A percentile compares a stretch with the other conserved stretches of the same genome.
These are phyloP conservation scores for Drosophila carrolli DNA, from an alignment of 1,140 invertebrate genomes.

Conservation along the genomic window DNA sequence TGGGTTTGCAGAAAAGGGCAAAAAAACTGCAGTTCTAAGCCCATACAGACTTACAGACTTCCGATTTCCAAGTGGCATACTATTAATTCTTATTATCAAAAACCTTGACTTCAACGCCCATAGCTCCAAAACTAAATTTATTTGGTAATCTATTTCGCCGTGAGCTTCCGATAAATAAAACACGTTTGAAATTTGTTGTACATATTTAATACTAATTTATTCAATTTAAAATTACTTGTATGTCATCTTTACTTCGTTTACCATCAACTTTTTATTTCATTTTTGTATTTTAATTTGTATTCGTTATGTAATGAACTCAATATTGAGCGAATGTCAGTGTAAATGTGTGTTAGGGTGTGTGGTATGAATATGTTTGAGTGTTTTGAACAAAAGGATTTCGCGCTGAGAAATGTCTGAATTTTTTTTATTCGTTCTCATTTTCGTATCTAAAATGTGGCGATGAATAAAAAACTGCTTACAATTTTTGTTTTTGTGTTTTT, in stretches of 20 bases:
- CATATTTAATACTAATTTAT: constrained; percentile 83
- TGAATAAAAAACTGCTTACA: constrained; percentile 76
- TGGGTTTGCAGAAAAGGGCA: no score
- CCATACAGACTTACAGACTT: no score
- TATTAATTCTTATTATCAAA: no score
- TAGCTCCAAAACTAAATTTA: no score
- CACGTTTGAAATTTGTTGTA: constrained; percentile 62
- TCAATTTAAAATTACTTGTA: constrained; percentile 83
- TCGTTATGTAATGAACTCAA: constrained; percentile 59
- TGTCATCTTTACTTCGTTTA: constrained; percentile 64
- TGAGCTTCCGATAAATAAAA: constrained; percentile 20
- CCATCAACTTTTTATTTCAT: constrained; percentile 42
- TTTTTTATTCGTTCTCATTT: constrained; percentile 18
- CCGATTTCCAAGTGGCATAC: no score
- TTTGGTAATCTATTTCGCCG: no score
- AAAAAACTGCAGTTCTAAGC: no score
- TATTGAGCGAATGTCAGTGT: constrained; percentile 13
- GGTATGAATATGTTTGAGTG: constrained; percentile 1
- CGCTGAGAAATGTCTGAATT: constrained; percentile 32
- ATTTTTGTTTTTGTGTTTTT: constrained; percentile 41
- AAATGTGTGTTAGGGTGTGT: constrained; percentile 12
- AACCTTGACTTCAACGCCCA: no score
- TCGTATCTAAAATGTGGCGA: constrained; percentile 72
- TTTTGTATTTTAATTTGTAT: constrained; percentile 42
- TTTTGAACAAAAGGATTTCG: constrained; percentile 41